These are phyloP conservation scores for Rhinella marina DNA, from an alignment of 2,797 vertebrate species.

Conservation along the genomic window DNA sequence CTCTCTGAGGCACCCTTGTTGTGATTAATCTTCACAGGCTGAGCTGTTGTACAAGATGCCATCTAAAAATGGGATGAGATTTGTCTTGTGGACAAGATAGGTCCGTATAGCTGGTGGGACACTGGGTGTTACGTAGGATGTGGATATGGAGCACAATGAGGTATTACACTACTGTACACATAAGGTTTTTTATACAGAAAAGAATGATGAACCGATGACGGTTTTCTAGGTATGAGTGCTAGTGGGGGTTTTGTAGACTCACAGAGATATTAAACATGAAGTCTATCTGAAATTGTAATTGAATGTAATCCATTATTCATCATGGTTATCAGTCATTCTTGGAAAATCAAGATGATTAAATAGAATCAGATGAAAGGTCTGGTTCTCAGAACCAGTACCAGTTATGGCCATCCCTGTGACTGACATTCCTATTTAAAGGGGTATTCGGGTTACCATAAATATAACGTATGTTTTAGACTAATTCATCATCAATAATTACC, in stretches of 20 bases:
- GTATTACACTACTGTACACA: neutral
- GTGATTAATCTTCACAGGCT: constrained; percentile 58
- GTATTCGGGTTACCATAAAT: too few species aligned
- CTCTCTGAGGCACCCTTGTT: constrained; percentile 26
- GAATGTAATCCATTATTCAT: neutral
- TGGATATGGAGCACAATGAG: constrained; percentile 31
- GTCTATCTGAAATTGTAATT: neutral
- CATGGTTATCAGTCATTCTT: neutral
- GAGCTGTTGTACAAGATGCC: constrained; percentile 54
- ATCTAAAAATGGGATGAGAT: constrained; percentile 61
- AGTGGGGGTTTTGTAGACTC: neutral
- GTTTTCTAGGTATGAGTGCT: neutral
- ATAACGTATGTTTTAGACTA: too few species aligned
- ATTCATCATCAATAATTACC: too few species aligned
- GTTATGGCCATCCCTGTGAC: too few species aligned
- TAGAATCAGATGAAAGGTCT: too few species aligned
- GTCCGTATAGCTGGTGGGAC: constrained; percentile 24
- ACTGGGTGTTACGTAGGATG: neutral
- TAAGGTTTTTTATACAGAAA: neutral
- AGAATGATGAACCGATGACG: neutral
- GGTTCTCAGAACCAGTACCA: too few species aligned
- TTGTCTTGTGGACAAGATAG: constrained; percentile 58
- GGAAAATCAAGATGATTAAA: neutral
- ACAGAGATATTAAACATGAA: neutral
- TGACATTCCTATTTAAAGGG: too few species aligned